phyloP scores from a whole-genome alignment of 2,888 invertebrate species.

The Lamproptera curius region DNA sequence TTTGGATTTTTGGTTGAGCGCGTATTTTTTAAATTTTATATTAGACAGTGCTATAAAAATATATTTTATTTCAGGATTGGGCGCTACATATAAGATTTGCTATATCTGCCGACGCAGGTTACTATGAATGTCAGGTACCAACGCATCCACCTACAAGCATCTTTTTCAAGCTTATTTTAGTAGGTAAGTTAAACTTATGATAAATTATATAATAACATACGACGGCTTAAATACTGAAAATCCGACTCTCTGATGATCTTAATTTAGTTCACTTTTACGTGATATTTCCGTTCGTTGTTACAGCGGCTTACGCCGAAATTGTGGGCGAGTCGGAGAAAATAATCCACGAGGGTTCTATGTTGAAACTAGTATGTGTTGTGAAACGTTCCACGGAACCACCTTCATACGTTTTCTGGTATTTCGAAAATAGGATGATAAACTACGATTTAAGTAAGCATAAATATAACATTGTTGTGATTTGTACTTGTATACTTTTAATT shows the following conservation, averaged over 20 bases:
- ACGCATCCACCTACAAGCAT: slow-evolving; percentile 82
- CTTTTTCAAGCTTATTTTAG: slow-evolving; percentile 80
- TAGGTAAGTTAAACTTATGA: slow-evolving; percentile 71
- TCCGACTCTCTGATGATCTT: too few relatives aligned
- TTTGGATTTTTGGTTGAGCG: too few relatives aligned
- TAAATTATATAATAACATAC: too few relatives aligned
- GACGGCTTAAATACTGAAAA: too few relatives aligned
- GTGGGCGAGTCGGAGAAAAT: slow-evolving; percentile 84
- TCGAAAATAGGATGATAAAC: slow-evolving; percentile 90
- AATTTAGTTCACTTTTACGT: too few relatives aligned
- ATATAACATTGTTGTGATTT: too few relatives aligned
- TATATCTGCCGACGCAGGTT: slow-evolving; percentile 79
- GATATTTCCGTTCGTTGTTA: slow-evolving; percentile 22
- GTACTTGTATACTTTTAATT: too few relatives aligned
- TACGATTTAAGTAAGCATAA: slow-evolving; percentile 82
- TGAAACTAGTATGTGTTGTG: slow-evolving; percentile 84
- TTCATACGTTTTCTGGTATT: slow-evolving; percentile 89
- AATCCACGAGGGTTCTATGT: slow-evolving; percentile 84
- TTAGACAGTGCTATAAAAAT: too few relatives aligned
- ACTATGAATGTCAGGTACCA: slow-evolving; percentile 83
- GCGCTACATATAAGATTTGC: slow-evolving; percentile 81
- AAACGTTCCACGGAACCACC: slow-evolving; percentile 83
- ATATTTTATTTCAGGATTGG: slow-evolving; percentile 78
- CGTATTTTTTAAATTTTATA: too few relatives aligned
- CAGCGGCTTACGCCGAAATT: slow-evolving; percentile 84